Percentiles rank a stretch among this genome's conserved stretches.
These are phyloP conservation scores for Podiceps cristatus DNA, from an alignment of 2,113 vertebrate species.

Conservation along the genomic window DNA sequence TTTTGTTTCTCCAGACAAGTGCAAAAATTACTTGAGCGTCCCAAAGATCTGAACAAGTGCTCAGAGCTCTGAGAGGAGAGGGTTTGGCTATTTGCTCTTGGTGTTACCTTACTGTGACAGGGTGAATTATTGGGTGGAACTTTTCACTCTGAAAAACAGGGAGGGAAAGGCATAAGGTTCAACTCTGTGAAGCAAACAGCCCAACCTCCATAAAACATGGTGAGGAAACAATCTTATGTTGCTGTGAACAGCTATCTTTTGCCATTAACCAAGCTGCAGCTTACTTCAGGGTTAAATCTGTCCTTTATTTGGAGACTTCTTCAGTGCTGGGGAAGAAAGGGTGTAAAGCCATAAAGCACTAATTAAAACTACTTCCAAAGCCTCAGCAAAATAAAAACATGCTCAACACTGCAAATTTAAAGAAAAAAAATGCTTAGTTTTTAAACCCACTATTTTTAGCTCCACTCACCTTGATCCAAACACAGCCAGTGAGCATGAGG, in stretches of 20 bases:
- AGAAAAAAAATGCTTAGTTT: background rate
- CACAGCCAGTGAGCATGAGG: background rate
- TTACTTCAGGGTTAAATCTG: background rate
- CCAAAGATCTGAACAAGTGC: background rate
- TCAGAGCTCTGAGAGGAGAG: background rate
- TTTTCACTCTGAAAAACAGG: background rate
- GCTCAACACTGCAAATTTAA: background rate
- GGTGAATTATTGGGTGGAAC: background rate
- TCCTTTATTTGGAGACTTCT: background rate
- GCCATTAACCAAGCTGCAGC: background rate
- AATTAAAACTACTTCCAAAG: constrained; percentile 30
- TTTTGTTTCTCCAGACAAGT: background rate
- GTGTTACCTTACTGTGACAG: background rate
- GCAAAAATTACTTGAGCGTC: background rate
- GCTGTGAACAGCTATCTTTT: background rate
- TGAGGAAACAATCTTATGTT: background rate
- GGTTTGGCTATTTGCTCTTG: background rate
- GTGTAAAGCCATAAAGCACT: background rate
- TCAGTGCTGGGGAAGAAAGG: background rate
- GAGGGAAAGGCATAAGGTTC: background rate
- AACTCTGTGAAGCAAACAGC: background rate
- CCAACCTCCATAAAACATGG: background rate
- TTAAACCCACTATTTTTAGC: background rate
- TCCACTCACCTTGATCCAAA: constrained; percentile 27
- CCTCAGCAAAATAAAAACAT: constrained; percentile 42